phyloP scores from a whole-genome alignment of 2,797 vertebrate species.

The Leptodactylus fallax region DNA sequence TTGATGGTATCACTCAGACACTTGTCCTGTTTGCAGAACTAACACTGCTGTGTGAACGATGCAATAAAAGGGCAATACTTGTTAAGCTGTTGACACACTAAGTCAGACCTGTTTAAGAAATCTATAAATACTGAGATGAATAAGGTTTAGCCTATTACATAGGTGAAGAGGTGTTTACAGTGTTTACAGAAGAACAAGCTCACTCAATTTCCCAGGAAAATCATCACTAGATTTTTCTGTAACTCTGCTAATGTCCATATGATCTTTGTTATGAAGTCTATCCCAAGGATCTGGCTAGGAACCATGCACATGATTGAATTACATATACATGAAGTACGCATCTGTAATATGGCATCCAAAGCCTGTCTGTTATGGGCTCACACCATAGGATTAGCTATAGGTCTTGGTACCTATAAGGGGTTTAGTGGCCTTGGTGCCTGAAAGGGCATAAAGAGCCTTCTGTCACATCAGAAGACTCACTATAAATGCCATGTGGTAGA shows the following conservation, averaged over 20 bases:
- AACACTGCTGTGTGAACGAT: slow-evolving; percentile 10
- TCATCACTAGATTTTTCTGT: neutral
- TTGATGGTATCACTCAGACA: slow-evolving; percentile 15
- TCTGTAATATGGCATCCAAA: neutral
- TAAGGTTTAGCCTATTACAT: slow-evolving; percentile 4
- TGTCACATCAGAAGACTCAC: too few relatives aligned
- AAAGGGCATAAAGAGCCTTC: too few relatives aligned
- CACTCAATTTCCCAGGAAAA: slow-evolving; percentile 12
- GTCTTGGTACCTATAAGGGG: too few relatives aligned
- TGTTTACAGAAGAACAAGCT: neutral
- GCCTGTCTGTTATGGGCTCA: too few relatives aligned
- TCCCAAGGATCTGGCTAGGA: too few relatives aligned
- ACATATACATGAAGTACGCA: neutral
- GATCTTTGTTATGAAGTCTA: neutral
- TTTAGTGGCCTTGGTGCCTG: too few relatives aligned
- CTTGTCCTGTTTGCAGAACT: slow-evolving; percentile 18
- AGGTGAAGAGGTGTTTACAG: neutral
- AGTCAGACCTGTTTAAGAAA: neutral
- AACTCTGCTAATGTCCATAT: neutral
- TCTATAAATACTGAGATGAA: slow-evolving; percentile 12
- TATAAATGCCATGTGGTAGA: too few relatives aligned
- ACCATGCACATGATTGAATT: too few relatives aligned
- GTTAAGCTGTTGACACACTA: slow-evolving; percentile 23
- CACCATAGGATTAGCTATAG: too few relatives aligned
- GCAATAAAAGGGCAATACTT: slow-evolving; percentile 35